Evolutionary conservation across 2,797 vertebrate genomes (phyloP).

Genomic region (Sebastes matsubarae): DNA sequence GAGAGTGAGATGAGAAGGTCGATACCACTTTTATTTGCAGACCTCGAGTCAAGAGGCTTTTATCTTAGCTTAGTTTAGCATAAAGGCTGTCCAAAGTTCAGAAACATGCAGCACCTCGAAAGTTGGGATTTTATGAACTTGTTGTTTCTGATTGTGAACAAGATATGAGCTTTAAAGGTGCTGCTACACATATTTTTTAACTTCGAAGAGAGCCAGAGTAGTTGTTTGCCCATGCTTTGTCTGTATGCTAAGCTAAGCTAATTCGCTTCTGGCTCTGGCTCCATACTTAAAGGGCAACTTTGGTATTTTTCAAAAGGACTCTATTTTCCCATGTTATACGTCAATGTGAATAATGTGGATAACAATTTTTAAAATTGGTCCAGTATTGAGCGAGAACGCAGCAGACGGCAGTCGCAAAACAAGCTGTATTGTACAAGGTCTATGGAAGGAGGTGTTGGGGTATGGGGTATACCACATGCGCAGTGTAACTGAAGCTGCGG

Average conservation of each 20-base stretch:
- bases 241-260: neutral
- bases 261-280: too few species aligned
- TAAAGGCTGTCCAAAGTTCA: neutral
- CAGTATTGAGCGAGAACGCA: neutral
- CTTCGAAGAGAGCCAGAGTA: neutral
- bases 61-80: neutral
- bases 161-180: neutral
- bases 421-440: too few species aligned
- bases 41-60: neutral
- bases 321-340: too few species aligned
- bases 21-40: neutral
- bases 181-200: neutral
- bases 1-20: neutral
- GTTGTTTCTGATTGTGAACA: neutral
- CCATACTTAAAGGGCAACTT: neutral
- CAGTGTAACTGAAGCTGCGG: too few species aligned
- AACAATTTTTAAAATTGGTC: neutral
- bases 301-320: neutral
- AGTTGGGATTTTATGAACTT: neutral
- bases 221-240: neutral
- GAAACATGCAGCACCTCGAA: neutral
- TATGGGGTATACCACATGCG: too few species aligned
- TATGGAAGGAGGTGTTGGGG: rapidly evolving
- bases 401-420: too few species aligned
- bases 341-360: too few species aligned